Conservation (phyloP, 2,113 vertebrate genomes). For the Myotis lucifugus region DNA sequence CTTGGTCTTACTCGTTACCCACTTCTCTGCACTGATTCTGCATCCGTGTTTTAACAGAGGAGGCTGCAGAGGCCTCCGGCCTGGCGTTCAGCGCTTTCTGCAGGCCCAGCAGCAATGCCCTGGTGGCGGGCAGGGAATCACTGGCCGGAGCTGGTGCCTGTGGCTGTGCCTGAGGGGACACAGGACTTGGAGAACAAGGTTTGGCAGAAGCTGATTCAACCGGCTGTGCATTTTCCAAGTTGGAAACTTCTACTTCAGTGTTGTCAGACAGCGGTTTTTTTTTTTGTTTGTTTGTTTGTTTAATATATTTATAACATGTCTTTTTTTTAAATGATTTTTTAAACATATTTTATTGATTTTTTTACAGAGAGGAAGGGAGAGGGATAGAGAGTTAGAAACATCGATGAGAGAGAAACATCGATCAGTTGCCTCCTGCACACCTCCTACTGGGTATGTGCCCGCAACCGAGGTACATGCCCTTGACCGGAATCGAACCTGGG, state of each 20-base stretch:
- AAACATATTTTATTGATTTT: too few relatives aligned
- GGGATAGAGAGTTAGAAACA: too few relatives aligned
- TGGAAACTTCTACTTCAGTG: conserved; percentile 75
- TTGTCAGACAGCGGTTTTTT: conserved; percentile 85
- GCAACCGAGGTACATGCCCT: too few relatives aligned
- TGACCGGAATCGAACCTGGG: too few relatives aligned
- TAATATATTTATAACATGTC: too few relatives aligned
- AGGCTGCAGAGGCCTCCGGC: conserved; percentile 62
- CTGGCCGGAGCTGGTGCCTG: conserved; percentile 43
- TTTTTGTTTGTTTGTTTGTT: conserved; percentile 83
- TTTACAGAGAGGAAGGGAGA: too few relatives aligned
- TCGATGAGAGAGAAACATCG: too few relatives aligned
- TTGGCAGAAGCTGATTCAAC: conserved; percentile 43
- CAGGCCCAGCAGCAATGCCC: not conserved
- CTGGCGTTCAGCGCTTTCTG: conserved; percentile 64
- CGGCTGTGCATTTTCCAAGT: conserved; percentile 87
- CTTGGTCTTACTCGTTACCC: too few relatives aligned
- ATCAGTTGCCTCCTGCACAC: too few relatives aligned
- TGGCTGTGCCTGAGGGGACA: conserved; percentile 79
- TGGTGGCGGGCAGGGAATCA: not conserved
- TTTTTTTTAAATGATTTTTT: too few relatives aligned
- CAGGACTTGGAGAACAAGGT: not conserved
- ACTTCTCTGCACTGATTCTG: too few relatives aligned
- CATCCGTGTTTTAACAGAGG: conserved; percentile 90
- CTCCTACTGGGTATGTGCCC: too few relatives aligned